Evolutionary conservation across 2,888 invertebrate species (phyloP), one percentile per base, ranked within the genome.

Genomic region (Parnassius apollo): DNA sequence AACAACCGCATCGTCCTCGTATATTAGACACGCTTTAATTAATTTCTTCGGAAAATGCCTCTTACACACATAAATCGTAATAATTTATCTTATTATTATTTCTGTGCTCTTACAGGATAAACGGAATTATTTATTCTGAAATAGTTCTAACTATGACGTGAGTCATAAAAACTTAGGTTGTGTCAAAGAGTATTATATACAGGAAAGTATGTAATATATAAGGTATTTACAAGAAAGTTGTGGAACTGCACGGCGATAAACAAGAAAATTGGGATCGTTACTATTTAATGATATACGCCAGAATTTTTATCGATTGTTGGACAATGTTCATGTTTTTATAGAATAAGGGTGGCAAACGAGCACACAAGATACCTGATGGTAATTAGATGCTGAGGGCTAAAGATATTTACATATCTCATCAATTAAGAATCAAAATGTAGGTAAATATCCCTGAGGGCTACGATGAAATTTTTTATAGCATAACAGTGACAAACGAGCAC

Each of bases 61-160:
- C 12, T 46, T 18, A 18, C 18, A 18, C 18, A 18, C 18, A 18
- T 0, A 18, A 18, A 18, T 18, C 18, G 18, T 18, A 18, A 18
- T 18, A 18, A 18, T 18, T 18, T 18, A 18, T 18, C 18, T 18
- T 18, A 18, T 18, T 18, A 18, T 18, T 18, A 18, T 18, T 18
- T 18, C 18, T 18, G 18, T 18, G 18, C 25, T 42, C 12, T 46
- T 4, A 7, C 8, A 25, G n/a, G n/a, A 42, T 45, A 42, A 52
- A 57, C 48, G 62, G 57, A 62, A 62, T 54, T 22, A 62, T 62
- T 49, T 53, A 48, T 22, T 44, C 25, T 22, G 13, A 57, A 58
- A 62, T 35, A 54, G 12, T 49, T 25, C 44, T 49, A 44, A 53
- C 53, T 42, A 44, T 54, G 48, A 58, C 13, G n/a, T 58, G 57